phyloP scores from a whole-genome alignment of 2,888 invertebrate species.

The Ophioninae sp. region DNA sequence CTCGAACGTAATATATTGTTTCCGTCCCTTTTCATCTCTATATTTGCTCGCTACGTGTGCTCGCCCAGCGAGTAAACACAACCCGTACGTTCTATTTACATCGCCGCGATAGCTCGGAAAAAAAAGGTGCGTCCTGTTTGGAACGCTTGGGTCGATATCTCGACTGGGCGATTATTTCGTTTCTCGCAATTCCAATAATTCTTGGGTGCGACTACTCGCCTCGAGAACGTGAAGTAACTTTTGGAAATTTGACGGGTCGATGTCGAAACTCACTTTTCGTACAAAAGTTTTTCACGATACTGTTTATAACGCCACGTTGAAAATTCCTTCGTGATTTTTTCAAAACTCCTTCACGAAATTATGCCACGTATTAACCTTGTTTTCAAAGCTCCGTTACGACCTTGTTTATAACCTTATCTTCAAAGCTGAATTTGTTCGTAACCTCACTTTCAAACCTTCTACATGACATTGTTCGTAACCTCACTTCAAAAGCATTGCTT shows the following conservation, averaged over 20 bases:
- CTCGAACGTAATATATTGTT: conserved; percentile 40
- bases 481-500: too few species aligned
- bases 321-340: too few species aligned
- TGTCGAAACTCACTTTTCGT: not conserved
- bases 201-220: not conserved
- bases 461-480: too few species aligned
- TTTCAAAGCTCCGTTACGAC: too few species aligned
- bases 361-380: too few species aligned
- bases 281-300: too few species aligned
- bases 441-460: too few species aligned
- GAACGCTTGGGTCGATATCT: conserved; percentile 20
- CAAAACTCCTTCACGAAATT: too few species aligned
- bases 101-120: conserved; percentile 19
- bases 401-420: too few species aligned
- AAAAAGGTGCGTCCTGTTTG: not conserved
- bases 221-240: not conserved
- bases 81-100: conserved; percentile 42
- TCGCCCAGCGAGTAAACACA: not conserved
- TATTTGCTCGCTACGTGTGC: conserved; percentile 39
- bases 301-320: too few species aligned
- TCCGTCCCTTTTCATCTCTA: conserved; percentile 43
- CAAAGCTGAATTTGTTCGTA: too few species aligned
- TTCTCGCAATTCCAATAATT: conserved; percentile 4
- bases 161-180: not conserved
- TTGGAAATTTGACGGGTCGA: not conserved